These are phyloP conservation scores for Antheraea pernyi DNA, from an alignment of 1,140 invertebrate genomes.

Conservation along the genomic window DNA sequence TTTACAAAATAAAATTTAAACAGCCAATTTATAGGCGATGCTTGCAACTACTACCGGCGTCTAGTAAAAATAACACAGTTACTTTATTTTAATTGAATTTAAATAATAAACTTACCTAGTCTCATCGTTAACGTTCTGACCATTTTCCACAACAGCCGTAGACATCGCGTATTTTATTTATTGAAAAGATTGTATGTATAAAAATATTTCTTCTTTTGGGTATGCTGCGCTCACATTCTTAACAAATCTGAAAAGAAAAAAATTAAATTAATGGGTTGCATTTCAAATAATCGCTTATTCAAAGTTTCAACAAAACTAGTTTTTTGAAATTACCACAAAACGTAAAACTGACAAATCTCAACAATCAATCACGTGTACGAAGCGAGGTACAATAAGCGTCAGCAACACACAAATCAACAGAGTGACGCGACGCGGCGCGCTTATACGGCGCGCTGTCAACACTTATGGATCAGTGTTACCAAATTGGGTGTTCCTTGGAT, in stretches of 20 bases:
- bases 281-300: not conserved
- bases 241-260: conserved; percentile 32
- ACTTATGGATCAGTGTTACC: too few species aligned
- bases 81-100: not conserved
- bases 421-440: too few species aligned
- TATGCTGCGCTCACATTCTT: conserved; percentile 31
- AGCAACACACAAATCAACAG: too few species aligned
- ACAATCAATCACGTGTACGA: conserved; percentile 5
- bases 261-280: not conserved
- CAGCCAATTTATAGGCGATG: not conserved
- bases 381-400: not conserved
- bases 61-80: too few species aligned
- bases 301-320: not conserved
- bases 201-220: conserved; percentile 12
- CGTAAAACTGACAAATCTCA: conserved; percentile 9
- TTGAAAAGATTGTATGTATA: conserved; percentile 16
- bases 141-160: conserved; percentile 53
- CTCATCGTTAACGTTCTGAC: conserved; percentile 43
- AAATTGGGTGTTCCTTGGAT: too few species aligned
- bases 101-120: conserved; percentile 36
- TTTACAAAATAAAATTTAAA: too few species aligned
- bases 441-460: too few species aligned
- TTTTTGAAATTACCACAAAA: conserved; percentile 16
- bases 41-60: not conserved
- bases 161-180: conserved; percentile 44